Evolutionary conservation across 1,140 invertebrate species (phyloP), one percentile per base, ranked within the genome.

Genomic region (Euwallacea fornicatus): DNA sequence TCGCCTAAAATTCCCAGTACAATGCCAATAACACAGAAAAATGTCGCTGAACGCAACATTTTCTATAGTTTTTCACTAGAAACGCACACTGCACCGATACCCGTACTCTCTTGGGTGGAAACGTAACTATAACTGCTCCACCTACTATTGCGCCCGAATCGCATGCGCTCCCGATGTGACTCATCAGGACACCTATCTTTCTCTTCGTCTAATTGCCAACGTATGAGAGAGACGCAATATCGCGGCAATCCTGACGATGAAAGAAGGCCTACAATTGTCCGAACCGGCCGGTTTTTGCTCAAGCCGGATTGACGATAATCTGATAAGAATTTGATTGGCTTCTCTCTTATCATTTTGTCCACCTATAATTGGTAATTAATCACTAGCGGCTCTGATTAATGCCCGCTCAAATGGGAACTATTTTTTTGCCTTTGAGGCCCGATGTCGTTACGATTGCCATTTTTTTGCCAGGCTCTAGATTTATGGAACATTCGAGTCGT

Each of bases 1-100:
- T 73, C 65, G 63, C 54, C 73, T 68, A 79, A 76, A 77, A 77
- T 74, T 70, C 77, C 75, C 66, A 71, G 65, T 61, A 72, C 70
- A 55, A 73, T 61, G 62, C 58, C 72, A 47, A 77, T 73, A 16
- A 73, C 76, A 78, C 73, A 75, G 67, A 76, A 43, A 69, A 78
- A 72, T 69, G 73, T 72, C 76, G 77, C 71, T 59, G 74, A 76
- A 61, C 68, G 77, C 78, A 77, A 76, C 78, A 79, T 79, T 78
- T 74, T 77, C 61, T 68, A 70, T 75, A 69, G 66, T 70, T 73
- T 73, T 74, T 73, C 73, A 72, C 71, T 67, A 73, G 67, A 73
- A 59, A 60, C 75, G 69, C 75, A 71, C 73, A 77, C 75, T 59
- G 71, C 75, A 74, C 75, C 73, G 47, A 33, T n/a, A 66, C 77